Evolutionary conservation across 2,113 vertebrate species (phyloP).

Genomic region (Chrysochloris asiatica): DNA sequence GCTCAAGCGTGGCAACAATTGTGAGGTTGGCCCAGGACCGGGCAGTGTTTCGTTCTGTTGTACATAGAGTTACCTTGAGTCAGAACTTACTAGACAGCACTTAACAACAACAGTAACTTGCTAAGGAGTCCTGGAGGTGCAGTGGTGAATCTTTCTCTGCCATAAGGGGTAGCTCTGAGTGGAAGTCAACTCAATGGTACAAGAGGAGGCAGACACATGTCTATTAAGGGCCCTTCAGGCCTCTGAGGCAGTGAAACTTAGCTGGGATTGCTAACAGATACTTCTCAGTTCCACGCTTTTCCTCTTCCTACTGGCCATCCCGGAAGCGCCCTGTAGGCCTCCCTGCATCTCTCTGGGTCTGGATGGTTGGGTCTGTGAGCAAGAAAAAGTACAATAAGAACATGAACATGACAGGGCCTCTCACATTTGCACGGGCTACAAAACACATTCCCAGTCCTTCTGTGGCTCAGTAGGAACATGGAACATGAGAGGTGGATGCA

Average conservation of each 20-base stretch:
- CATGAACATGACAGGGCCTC: not conserved
- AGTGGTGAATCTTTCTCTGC: not conserved
- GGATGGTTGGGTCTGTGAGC: not conserved
- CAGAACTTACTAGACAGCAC: too few species aligned
- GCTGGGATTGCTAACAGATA: not conserved
- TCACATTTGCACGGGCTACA: not conserved
- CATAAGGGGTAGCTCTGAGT: not conserved
- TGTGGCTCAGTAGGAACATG: accelerated
- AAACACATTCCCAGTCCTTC: not conserved
- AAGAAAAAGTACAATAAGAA: not conserved
- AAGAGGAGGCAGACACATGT: not conserved
- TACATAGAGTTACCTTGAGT: too few species aligned
- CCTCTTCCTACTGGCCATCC: not conserved
- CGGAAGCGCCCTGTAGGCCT: not conserved
- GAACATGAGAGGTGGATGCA: too few species aligned
- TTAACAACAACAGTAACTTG: too few species aligned
- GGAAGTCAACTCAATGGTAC: not conserved
- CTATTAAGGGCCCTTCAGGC: not conserved
- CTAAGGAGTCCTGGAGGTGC: not conserved
- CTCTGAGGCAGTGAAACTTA: not conserved
- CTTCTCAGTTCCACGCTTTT: not conserved
- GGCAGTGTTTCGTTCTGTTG: too few species aligned
- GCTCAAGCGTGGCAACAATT: too few species aligned
- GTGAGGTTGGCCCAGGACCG: too few species aligned
- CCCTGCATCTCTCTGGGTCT: not conserved